Percentiles rank a stretch among this genome's conserved stretches.
phyloP scores from a whole-genome alignment of 2,797 vertebrate genomes.

The Paedocypris micromegethes region DNA sequence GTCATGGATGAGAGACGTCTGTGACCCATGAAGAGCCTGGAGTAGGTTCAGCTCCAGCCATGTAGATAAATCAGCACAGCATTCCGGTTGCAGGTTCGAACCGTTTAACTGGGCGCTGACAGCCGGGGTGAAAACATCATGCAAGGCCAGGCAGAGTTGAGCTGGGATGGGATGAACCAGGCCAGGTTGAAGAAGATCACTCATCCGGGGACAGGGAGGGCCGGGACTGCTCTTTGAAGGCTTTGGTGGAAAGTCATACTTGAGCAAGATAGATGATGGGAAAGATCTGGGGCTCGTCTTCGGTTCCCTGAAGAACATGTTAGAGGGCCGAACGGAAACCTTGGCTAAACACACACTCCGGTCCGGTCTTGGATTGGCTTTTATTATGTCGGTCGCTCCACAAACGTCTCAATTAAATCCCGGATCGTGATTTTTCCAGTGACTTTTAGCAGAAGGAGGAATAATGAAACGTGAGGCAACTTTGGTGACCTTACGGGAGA shows the following conservation, averaged over 20 bases:
- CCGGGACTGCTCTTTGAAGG: conserved; percentile 11
- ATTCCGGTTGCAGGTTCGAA: conserved; percentile 16
- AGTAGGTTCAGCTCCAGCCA: conserved; percentile 21
- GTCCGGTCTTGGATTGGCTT: conserved; percentile 1
- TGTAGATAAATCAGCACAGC: conserved; percentile 37
- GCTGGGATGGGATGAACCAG: background rate
- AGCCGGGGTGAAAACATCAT: conserved; percentile 38
- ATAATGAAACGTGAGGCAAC: conserved; percentile 11
- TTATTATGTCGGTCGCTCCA: conserved; percentile 4
- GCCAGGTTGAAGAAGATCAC: conserved; percentile 21
- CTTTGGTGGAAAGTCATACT: conserved; percentile 4
- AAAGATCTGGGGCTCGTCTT: conserved; percentile 18
- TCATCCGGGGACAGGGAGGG: conserved; percentile 11
- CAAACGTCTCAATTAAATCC: background rate
- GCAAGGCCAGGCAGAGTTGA: conserved; percentile 32
- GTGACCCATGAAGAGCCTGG: conserved; percentile 25
- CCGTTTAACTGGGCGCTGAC: conserved; percentile 27
- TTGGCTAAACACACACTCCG: background rate
- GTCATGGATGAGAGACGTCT: conserved; percentile 19
- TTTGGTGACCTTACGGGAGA: conserved; percentile 12
- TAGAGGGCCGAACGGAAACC: background rate
- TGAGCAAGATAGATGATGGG: conserved; percentile 14
- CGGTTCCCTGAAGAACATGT: background rate
- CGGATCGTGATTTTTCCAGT: background rate
- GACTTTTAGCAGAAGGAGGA: conserved; percentile 11